Evolutionary conservation across 2,113 vertebrate species (phyloP).

Genomic region (Penelope pileata): DNA sequence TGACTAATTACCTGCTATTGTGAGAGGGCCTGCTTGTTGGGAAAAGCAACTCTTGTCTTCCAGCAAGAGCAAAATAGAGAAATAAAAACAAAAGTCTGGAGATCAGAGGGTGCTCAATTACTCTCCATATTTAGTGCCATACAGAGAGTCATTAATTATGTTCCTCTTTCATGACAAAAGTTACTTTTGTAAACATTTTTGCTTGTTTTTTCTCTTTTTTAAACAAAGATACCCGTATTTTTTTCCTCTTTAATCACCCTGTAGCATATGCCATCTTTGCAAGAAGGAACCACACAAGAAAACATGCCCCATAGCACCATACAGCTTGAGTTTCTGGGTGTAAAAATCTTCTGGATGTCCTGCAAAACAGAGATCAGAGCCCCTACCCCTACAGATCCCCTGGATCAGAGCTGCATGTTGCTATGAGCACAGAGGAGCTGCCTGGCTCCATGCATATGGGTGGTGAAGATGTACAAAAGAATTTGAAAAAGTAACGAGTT

Average conservation of each 20-base stretch:
- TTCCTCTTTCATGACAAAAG: constrained; percentile 30
- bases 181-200: constrained; percentile 37
- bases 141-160: constrained; percentile 40
- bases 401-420: neutral
- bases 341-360: neutral
- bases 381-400: neutral
- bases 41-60: constrained; percentile 36
- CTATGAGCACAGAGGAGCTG: no score
- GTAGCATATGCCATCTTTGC: neutral
- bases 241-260: neutral
- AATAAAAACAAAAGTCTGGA: constrained; percentile 44
- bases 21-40: constrained; percentile 29
- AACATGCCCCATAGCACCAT: neutral
- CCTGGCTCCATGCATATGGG: neutral
- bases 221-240: neutral
- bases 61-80: constrained; percentile 41
- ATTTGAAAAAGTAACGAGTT: neutral
- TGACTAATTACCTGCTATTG: constrained; percentile 71
- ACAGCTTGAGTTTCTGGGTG: accelerated
- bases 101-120: constrained; percentile 33
- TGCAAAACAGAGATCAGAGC: neutral
- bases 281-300: neutral
- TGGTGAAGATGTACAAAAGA: neutral
- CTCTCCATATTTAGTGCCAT: constrained; percentile 1
- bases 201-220: constrained; percentile 1